Percentiles rank a stretch among this genome's conserved stretches.
Conservation (phyloP, 2,888 invertebrate genomes). For the Cephus sareptanus region DNA sequence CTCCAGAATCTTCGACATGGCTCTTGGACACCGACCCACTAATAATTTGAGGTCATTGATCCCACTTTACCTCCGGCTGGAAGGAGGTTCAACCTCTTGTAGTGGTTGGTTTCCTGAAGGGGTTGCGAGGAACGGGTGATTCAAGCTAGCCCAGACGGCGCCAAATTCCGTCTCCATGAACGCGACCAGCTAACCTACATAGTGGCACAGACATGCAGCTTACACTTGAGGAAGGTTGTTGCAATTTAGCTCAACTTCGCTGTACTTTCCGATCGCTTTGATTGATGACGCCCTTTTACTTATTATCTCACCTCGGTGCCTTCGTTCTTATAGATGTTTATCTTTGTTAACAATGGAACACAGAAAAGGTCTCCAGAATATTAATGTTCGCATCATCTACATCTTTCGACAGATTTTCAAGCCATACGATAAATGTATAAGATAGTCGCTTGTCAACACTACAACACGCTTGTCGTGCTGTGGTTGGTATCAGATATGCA, state of each 20-base stretch:
- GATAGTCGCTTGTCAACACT: neutral
- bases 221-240: neutral
- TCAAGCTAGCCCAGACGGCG: constrained; percentile 39
- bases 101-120: constrained; percentile 24
- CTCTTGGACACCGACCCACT: neutral
- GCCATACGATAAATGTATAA: neutral
- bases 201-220: neutral
- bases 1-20: neutral
- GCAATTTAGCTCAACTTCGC: neutral
- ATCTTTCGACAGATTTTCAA: neutral
- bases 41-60: constrained; percentile 33
- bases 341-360: neutral
- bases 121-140: constrained; percentile 33
- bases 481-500: neutral
- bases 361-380: neutral
- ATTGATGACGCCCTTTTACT: neutral
- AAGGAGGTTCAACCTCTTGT: neutral
- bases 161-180: constrained; percentile 40
- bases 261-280: neutral
- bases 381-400: neutral
- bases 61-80: constrained; percentile 16
- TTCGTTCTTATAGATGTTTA: neutral
- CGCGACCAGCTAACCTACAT: constrained; percentile 13
- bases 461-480: neutral
- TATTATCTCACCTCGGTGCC: neutral